Percentiles rank a stretch among this genome's conserved stretches.
These are phyloP conservation scores for Galaxea fascicularis DNA, from an alignment of 92 coral and sea anemone genomes.

Conservation along the genomic window DNA sequence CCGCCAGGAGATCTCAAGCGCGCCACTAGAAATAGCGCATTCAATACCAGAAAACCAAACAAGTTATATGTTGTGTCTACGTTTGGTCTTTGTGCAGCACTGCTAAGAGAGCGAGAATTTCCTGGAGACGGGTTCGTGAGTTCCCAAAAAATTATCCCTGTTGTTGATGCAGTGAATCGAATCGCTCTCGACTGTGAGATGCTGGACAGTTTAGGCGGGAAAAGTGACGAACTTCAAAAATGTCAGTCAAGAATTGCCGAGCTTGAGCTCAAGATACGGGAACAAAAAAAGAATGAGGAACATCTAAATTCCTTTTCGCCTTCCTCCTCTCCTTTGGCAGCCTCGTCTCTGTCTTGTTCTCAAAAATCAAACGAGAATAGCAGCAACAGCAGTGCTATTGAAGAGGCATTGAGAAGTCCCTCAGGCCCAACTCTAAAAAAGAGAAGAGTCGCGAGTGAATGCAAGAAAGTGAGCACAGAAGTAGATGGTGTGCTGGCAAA, in stretches of 20 bases:
- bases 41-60: background rate
- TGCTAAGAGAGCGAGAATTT: background rate
- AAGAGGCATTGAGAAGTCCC: slow-evolving; percentile 26
- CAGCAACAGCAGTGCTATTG: slow-evolving; percentile 35
- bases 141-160: slow-evolving; percentile 5
- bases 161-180: slow-evolving; percentile 6
- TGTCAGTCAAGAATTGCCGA: slow-evolving; percentile 25
- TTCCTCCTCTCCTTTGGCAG: slow-evolving; percentile 38
- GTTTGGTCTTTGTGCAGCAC: no score
- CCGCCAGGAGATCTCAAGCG: slow-evolving; percentile 29
- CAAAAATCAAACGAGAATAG: background rate
- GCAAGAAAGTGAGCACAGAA: slow-evolving; percentile 8
- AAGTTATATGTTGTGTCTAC: no score
- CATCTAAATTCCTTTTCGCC: slow-evolving; percentile 8
- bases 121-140: slow-evolving; percentile 1
- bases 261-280: slow-evolving; percentile 27
- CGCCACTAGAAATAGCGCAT: background rate
- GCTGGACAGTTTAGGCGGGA: slow-evolving; percentile 28
- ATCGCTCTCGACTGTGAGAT: slow-evolving; percentile 6
- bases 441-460: slow-evolving; percentile 20
- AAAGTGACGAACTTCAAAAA: slow-evolving; percentile 26
- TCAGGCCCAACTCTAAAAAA: slow-evolving; percentile 31
- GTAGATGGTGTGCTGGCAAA: slow-evolving; percentile 22
- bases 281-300: slow-evolving; percentile 32
- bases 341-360: slow-evolving; percentile 20